Evolutionary conservation across 2,888 invertebrate species (phyloP).

Genomic region (Campoletis raptor): DNA sequence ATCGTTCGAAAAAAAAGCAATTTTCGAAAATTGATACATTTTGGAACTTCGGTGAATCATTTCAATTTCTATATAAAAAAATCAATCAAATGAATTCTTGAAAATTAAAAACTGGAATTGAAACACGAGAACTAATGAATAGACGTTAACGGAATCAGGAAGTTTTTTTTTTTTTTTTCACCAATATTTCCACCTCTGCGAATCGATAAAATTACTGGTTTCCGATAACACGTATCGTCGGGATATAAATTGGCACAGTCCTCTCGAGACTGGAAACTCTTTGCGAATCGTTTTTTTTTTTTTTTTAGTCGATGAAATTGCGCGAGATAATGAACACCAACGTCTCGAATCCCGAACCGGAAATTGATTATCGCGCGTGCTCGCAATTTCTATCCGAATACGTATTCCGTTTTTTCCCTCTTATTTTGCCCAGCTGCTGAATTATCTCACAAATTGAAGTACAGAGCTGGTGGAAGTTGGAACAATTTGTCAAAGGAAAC

Average conservation of each 20-base stretch:
- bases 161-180: neutral
- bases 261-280: neutral
- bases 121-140: neutral
- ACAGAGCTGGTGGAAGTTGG: neutral
- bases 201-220: constrained; percentile 7
- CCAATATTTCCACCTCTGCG: neutral
- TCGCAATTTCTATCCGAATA: constrained; percentile 35
- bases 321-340: constrained; percentile 45
- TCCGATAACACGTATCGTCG: constrained; percentile 23
- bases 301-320: constrained; percentile 49
- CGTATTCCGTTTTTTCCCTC: neutral
- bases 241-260: constrained; percentile 17
- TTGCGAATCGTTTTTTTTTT: constrained; percentile 1
- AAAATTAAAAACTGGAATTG: neutral
- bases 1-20: neutral
- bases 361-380: constrained; percentile 61
- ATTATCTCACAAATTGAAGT: constrained; percentile 24
- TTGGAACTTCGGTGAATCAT: neutral
- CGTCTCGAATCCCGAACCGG: constrained; percentile 53
- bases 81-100: neutral
- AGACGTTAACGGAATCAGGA: neutral
- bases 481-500: constrained; percentile 13
- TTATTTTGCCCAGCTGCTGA: constrained; percentile 6
- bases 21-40: neutral
- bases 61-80: neutral